Conservation (phyloP, 2,797 vertebrate species). For the Rhinella marina region DNA sequence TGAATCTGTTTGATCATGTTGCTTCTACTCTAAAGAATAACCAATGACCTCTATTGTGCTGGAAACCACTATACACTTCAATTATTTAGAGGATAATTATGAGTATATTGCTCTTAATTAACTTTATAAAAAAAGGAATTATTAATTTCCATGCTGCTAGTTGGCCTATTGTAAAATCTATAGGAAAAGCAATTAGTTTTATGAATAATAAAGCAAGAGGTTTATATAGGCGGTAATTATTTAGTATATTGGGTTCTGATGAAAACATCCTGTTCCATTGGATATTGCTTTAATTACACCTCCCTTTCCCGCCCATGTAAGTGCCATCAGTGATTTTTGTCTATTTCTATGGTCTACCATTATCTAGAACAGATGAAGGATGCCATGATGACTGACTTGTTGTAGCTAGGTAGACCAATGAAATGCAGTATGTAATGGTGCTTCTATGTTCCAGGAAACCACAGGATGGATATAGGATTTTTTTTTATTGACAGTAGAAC, state of each 20-base stretch:
- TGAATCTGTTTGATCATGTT: background rate
- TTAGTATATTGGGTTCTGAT: background rate
- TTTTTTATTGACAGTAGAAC: too few species aligned
- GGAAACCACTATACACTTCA: background rate
- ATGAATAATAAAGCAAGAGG: background rate
- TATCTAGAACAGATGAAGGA: background rate
- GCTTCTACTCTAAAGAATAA: background rate
- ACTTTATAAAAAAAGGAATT: background rate
- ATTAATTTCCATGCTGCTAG: background rate
- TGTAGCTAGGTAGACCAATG: too few species aligned
- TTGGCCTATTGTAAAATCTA: constrained; percentile 21
- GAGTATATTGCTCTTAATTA: background rate
- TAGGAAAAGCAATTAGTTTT: background rate
- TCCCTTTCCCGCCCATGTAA: too few species aligned
- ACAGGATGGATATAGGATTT: too few species aligned
- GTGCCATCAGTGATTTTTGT: background rate
- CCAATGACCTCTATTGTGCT: background rate
- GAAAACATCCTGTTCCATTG: background rate
- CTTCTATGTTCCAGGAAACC: too few species aligned
- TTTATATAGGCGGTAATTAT: background rate
- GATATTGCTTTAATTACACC: background rate
- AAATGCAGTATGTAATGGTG: too few species aligned
- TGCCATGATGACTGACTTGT: background rate
- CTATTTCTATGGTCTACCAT: background rate
- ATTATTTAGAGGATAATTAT: constrained; percentile 30